These are phyloP conservation scores for Acanthurus lineatus DNA, from an alignment of 2,797 vertebrate genomes.

Conservation along the genomic window DNA sequence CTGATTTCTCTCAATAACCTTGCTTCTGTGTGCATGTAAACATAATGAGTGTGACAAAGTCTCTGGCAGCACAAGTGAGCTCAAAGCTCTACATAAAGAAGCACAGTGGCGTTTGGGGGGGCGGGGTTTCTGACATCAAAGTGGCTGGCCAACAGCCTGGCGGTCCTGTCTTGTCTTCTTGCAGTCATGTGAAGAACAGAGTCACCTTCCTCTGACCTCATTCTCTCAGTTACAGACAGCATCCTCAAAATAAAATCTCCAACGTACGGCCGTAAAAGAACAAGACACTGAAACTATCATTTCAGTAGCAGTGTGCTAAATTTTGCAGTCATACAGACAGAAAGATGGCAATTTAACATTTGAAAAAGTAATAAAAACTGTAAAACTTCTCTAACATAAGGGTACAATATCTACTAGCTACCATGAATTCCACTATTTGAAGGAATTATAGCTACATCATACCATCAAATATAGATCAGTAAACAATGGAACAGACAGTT, in stretches of 20 bases:
- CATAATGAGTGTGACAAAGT: constrained; percentile 48
- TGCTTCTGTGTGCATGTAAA: constrained; percentile 22
- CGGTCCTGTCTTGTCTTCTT: constrained; percentile 30
- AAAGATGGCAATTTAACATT: no score
- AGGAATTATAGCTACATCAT: background rate
- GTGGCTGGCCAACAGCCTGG: constrained; percentile 14
- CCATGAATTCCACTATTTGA: background rate
- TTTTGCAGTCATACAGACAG: background rate
- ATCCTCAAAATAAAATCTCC: constrained; percentile 28
- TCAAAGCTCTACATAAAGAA: constrained; percentile 35
- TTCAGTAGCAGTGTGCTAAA: background rate
- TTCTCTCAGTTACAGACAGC: constrained; percentile 47
- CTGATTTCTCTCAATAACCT: constrained; percentile 35
- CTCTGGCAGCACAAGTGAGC: constrained; percentile 41
- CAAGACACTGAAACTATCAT: background rate
- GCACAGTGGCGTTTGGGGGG: constrained; percentile 10
- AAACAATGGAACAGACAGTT: background rate
- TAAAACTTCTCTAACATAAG: background rate
- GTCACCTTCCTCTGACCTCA: constrained; percentile 59
- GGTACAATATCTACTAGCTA: background rate
- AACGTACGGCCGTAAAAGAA: background rate
- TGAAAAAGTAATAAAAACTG: no score
- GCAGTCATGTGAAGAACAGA: constrained; percentile 19
- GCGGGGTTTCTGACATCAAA: constrained; percentile 32
- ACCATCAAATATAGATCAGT: background rate